Percentiles rank a stretch among this genome's conserved stretches.
phyloP scores from a whole-genome alignment of 2,113 vertebrate genomes.

The Ctenodactylus gundi region DNA sequence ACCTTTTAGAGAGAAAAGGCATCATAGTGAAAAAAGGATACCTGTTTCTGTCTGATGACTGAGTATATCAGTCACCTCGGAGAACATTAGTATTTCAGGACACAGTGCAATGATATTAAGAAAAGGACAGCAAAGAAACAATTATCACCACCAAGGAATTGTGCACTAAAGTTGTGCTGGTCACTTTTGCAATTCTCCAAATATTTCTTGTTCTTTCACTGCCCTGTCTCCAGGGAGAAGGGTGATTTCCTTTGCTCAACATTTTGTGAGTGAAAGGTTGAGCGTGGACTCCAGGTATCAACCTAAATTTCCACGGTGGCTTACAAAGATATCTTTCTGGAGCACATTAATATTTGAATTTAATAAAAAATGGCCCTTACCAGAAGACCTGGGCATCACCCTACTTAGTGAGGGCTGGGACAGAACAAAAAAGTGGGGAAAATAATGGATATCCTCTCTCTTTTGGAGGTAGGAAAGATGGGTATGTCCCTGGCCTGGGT shows the following conservation, averaged over 20 bases:
- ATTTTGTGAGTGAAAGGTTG: neutral
- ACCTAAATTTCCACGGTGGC: neutral
- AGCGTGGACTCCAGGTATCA: neutral
- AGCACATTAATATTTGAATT: neutral
- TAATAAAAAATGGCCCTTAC: neutral
- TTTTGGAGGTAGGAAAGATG: neutral
- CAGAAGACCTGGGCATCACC: too few relatives aligned
- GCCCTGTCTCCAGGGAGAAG: neutral
- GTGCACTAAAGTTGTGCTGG: neutral
- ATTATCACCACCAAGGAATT: neutral
- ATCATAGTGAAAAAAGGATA: neutral
- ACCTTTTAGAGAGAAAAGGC: neutral
- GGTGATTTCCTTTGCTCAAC: neutral
- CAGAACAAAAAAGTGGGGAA: neutral
- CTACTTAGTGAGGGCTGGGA: neutral
- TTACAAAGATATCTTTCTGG: neutral
- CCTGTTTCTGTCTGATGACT: neutral
- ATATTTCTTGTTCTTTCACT: neutral
- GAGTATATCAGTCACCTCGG: neutral
- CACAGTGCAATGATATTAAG: neutral
- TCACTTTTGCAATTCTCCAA: neutral
- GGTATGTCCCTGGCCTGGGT: neutral
- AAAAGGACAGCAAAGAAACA: neutral
- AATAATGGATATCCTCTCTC: neutral
- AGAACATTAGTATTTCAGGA: neutral